Percentiles rank a stretch among this genome's conserved stretches.
Evolutionary conservation across 2,888 invertebrate species (phyloP).

Genomic region (Nephrotoma appendiculata): DNA sequence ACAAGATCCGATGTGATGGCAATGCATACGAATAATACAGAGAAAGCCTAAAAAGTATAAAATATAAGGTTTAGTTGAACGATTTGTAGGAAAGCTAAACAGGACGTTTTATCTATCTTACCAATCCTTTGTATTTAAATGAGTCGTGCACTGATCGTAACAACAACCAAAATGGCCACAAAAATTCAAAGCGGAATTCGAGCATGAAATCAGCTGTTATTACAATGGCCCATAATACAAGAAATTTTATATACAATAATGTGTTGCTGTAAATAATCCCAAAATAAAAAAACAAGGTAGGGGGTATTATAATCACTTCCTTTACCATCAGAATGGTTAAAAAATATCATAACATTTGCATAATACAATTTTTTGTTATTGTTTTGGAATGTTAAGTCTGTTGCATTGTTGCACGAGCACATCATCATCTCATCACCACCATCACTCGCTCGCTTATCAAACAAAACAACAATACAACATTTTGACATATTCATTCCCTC

Average conservation of each 20-base stretch:
- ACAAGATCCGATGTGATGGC: slow-evolving; percentile 96
- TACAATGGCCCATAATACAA: slow-evolving; percentile 87
- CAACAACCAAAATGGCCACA: slow-evolving; percentile 97
- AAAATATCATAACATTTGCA: neutral
- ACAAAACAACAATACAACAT: neutral
- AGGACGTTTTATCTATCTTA: slow-evolving; percentile 35
- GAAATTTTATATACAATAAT: slow-evolving; percentile 86
- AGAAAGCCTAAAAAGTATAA: slow-evolving; percentile 63
- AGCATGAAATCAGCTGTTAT: slow-evolving; percentile 91
- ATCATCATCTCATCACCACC: neutral
- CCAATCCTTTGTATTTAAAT: slow-evolving; percentile 95
- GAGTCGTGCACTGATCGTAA: slow-evolving; percentile 92
- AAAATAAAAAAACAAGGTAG: neutral
- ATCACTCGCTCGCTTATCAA: neutral
- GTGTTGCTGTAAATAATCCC: slow-evolving; percentile 54
- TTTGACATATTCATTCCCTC: neutral
- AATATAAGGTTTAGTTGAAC: neutral
- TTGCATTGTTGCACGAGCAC: neutral
- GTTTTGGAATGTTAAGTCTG: neutral
- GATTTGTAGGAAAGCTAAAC: slow-evolving; percentile 4
- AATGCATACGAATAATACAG: slow-evolving; percentile 94
- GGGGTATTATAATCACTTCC: neutral
- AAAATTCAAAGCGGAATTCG: slow-evolving; percentile 97
- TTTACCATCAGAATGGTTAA: neutral
- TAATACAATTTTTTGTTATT: neutral